Evolutionary conservation across 2,888 invertebrate genomes (phyloP).

Genomic region (Drosophila trichaetosa): DNA sequence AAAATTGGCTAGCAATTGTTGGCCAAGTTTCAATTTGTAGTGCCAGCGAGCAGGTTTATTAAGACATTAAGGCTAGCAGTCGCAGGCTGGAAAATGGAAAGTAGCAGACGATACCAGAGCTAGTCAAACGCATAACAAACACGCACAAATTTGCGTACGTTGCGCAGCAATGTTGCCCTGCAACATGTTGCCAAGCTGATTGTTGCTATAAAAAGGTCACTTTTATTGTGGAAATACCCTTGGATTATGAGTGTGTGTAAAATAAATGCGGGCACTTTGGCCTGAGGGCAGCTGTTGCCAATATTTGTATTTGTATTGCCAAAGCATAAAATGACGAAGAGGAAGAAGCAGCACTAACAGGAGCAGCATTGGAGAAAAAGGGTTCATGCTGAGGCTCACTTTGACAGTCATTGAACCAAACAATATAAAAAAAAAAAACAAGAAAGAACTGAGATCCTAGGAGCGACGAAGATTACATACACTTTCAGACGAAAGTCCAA

Average conservation of each 20-base stretch:
- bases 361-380: constrained; percentile 26
- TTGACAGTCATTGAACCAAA: constrained; percentile 62
- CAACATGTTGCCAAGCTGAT: constrained; percentile 31
- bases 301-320: constrained; percentile 58
- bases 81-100: constrained; percentile 45
- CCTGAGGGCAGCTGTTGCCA: constrained; percentile 67
- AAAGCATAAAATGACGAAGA: constrained; percentile 16
- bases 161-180: constrained; percentile 30
- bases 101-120: constrained; percentile 18
- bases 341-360: constrained; percentile 12
- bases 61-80: constrained; percentile 52
- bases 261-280: constrained; percentile 52
- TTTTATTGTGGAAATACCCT: constrained; percentile 25
- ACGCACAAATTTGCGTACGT: constrained; percentile 30
- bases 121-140: background rate
- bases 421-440: background rate
- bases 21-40: constrained; percentile 75
- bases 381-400: constrained; percentile 48
- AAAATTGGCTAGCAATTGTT: constrained; percentile 76
- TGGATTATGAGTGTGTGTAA: constrained; percentile 7
- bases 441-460: background rate
- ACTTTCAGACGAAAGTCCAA: background rate
- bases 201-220: constrained; percentile 15
- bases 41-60: constrained; percentile 40
- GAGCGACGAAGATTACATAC: background rate